Evolutionary conservation across 2,113 vertebrate species (phyloP), one percentile per base, ranked within the genome.

Genomic region (Hirundichthys speculiger): DNA sequence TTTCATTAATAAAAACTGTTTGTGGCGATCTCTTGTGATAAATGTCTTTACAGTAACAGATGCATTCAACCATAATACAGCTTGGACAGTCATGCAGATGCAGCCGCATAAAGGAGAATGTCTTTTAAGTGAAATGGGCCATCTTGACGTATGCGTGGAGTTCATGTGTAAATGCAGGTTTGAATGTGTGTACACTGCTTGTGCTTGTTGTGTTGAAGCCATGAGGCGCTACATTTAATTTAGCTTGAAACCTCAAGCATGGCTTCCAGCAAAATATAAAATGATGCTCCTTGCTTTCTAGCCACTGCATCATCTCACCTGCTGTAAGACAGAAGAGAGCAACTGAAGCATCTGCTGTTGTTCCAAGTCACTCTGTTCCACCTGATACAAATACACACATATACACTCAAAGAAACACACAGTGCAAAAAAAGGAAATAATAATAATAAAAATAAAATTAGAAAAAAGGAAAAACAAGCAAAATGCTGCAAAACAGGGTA

Each of bases 281-380:
- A 59, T 6, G 19, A 38, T 52, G 20, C 16, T 22, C 49, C 18
- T 60, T 16, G 22, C 34, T 64, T 52, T 60, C 38, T n/a, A 30
- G 49, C 79, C 22, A 3, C 24, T 20, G 66, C 30, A 58, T 46
- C 3, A 64, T 90, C 94, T 95, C 92, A 93, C 93, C 93, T 94
- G 92, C 77, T 94, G 91, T 75, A 95, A 87, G 64, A 91, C 83
- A 87, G 93, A 92, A 71, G 93, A 90, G 85, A 95, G 92, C 88
- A 94, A 91, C 85, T 93, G 91, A 71, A 92, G 91, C 87, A 91
- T 93, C 89, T 92, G 90, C 79, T 91, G 92, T 69, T 92, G 89
- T 82, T 93, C 90, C 91, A 84, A 86, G 75, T 91, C 89, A 82
- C 83, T 91, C 75, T 86, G 88, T 77, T 86, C 88, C 82, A 91